These are phyloP conservation scores for Leptobrachium leishanense DNA, from an alignment of 2,113 vertebrate genomes.

Conservation along the genomic window DNA sequence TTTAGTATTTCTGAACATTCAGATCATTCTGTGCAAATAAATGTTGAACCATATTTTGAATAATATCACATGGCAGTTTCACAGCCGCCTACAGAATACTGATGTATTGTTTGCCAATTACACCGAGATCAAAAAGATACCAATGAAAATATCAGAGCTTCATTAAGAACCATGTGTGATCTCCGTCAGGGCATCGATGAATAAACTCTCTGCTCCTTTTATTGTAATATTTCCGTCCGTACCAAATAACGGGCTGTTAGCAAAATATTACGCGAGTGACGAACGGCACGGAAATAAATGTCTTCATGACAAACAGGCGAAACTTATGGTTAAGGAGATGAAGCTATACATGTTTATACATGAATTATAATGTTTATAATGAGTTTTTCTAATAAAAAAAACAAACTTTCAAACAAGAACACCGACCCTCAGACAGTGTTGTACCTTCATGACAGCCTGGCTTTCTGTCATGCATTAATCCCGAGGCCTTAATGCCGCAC, in stretches of 20 bases:
- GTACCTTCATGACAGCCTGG: constrained; percentile 65
- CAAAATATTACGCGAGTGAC: neutral
- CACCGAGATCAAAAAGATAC: neutral
- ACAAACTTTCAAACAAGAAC: constrained; percentile 52
- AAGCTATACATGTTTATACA: constrained; percentile 27
- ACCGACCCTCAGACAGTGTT: constrained; percentile 57
- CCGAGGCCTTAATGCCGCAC: constrained; percentile 78
- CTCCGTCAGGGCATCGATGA: neutral
- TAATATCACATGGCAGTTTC: constrained; percentile 3
- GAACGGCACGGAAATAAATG: neutral
- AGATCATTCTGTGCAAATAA: neutral
- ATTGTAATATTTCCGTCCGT: neutral
- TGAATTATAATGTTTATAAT: constrained; percentile 36
- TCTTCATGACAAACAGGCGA: constrained; percentile 22
- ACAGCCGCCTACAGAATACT: neutral
- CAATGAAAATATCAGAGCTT: neutral
- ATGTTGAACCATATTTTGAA: neutral
- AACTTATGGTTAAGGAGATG: constrained; percentile 16
- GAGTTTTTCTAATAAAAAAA: constrained; percentile 29
- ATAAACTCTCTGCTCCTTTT: neutral
- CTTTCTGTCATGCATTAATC: constrained; percentile 79
- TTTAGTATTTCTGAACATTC: neutral
- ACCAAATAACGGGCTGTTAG: constrained; percentile 1
- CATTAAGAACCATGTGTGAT: constrained; percentile 1
- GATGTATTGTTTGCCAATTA: constrained; percentile 4